Evolutionary conservation across 2,888 invertebrate species (phyloP).

Genomic region (Rotaria sp.): DNA sequence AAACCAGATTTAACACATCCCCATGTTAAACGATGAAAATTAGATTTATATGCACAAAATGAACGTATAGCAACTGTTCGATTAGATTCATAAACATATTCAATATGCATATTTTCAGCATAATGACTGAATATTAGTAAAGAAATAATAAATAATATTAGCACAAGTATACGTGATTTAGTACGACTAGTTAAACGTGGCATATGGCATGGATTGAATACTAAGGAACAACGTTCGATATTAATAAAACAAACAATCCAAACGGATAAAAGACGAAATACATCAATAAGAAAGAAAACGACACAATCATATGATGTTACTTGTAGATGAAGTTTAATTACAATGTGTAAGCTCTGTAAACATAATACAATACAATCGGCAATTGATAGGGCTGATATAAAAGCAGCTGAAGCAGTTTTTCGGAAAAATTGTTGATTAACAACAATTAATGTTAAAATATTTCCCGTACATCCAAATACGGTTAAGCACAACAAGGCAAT

Average conservation of each 20-base stretch:
- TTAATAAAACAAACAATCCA: slow-evolving; percentile 3
- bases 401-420: not conserved
- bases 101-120: not conserved
- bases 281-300: not conserved
- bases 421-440: slow-evolving; percentile 13
- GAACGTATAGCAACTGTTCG: not conserved
- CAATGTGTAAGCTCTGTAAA: slow-evolving; percentile 11
- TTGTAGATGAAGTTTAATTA: not conserved
- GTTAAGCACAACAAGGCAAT: not conserved
- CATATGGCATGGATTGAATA: not conserved
- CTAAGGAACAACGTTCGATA: slow-evolving; percentile 1
- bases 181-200: not conserved
- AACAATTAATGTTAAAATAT: slow-evolving; percentile 2
- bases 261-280: slow-evolving; percentile 14
- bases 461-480: slow-evolving; percentile 10
- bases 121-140: not conserved
- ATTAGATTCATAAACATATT: not conserved
- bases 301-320: not conserved
- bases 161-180: not conserved
- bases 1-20: not conserved
- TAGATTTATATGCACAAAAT: not conserved
- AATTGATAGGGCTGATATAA: not conserved
- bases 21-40: slow-evolving; percentile 16
- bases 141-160: not conserved
- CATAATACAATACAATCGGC: not conserved